Evolutionary conservation across 1,140 invertebrate species (phyloP).

Genomic region (Drosophila erecta): DNA sequence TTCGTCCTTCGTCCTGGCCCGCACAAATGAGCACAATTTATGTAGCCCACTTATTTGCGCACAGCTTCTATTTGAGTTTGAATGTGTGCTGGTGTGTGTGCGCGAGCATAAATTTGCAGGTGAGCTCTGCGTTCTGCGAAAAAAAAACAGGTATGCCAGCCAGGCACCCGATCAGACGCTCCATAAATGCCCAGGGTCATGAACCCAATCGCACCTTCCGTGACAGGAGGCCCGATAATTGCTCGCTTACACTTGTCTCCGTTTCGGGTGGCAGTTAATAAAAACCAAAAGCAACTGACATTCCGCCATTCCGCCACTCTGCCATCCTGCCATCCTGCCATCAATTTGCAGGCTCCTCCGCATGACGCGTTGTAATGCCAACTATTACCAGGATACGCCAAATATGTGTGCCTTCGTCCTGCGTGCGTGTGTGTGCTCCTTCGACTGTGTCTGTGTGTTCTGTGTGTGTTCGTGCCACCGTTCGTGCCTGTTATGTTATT

Average conservation of each 20-base stretch:
- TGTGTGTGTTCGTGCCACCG: slow-evolving; percentile 34
- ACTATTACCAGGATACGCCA: slow-evolving; percentile 58
- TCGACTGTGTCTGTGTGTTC: neutral
- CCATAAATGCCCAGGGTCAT: slow-evolving; percentile 21
- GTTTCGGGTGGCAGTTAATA: slow-evolving; percentile 52
- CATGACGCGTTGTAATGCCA: slow-evolving; percentile 52
- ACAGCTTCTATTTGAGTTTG: slow-evolving; percentile 51
- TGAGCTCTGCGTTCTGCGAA: neutral
- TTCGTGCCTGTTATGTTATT: slow-evolving; percentile 55
- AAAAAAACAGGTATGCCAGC: slow-evolving; percentile 3
- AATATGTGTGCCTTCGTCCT: slow-evolving; percentile 18
- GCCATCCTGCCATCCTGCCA: slow-evolving; percentile 39
- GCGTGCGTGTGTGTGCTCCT: neutral
- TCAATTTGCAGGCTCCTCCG: slow-evolving; percentile 34
- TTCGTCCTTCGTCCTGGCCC: slow-evolving; percentile 37
- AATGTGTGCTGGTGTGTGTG: neutral
- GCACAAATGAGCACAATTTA: slow-evolving; percentile 59
- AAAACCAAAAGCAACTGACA: slow-evolving; percentile 52
- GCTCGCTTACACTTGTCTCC: slow-evolving; percentile 41
- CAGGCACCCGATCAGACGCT: neutral
- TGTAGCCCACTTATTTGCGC: slow-evolving; percentile 57
- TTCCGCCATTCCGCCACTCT: slow-evolving; percentile 37
- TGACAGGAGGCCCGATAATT: slow-evolving; percentile 46
- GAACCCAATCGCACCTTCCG: slow-evolving; percentile 4
- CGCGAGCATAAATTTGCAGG: slow-evolving; percentile 45